Base-by-base conservation (phyloP, 2,888 invertebrate genomes). In the Dendrolimus pini region DNA sequence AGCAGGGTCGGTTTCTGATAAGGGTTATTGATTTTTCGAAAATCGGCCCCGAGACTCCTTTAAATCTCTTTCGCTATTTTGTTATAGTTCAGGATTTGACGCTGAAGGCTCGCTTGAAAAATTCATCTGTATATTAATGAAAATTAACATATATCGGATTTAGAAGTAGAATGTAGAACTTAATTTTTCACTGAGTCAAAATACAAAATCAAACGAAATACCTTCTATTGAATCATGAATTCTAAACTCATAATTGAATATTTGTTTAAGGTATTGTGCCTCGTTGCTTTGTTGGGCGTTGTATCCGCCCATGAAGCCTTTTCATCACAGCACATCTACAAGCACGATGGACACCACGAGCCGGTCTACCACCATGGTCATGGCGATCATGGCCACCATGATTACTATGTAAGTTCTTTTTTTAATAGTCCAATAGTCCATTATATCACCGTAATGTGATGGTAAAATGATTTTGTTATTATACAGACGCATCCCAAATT, bases 401-500 rank as follows among this genome's bases (percentile, higher is more conserved):
- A 65, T 54, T 66, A 65, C 56, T 65, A 63, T 41, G 63, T 63
- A 58, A 61, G 61, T 57, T n/a, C 8, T 47, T 54, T n/a, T 47
- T 54, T 52, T 13, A 18, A 18, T 18, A 18, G 18, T 2, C 30
- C 6, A 6, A 30, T 6, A 30, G 30, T 30, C 30, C 30, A 30
- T 3, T 6, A 30, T 30, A 30, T 30, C 30, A 30, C 30, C 30
- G 30, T 30, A 30, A 30, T 30, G 13, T 42, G n/a, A 10, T 47
- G 7, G 9, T 14, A 18, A 7, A 7, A 42, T 41, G n/a, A 41
- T 41, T 41, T 55, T 41, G 12, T 55, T 41, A 1, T 54, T 54
- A 57, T 54, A 7, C 63, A 82, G 82, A 71, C 89, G 12, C 80
- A 91, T 67, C 81, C 82, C 9, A 78, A 81, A 65, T 82, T 79